phyloP scores from a whole-genome alignment of 2,113 vertebrate species.

The Megaptera novaeangliae region DNA sequence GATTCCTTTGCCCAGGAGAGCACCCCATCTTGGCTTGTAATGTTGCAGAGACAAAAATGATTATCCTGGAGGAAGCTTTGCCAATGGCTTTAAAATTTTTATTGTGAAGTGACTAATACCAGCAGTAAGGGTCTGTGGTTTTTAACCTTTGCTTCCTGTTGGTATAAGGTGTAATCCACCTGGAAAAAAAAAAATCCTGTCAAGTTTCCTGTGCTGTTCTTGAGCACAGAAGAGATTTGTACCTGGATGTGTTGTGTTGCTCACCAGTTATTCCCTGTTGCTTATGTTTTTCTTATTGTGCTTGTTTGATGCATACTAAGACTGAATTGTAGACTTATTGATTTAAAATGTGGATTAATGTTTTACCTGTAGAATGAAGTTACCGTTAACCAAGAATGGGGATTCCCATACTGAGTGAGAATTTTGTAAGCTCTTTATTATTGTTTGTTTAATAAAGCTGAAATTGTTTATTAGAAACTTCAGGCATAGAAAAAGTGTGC shows the following conservation, averaged over 20 bases:
- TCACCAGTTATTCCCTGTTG: not conserved
- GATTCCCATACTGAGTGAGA: not conserved
- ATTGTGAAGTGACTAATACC: slow-evolving; percentile 61
- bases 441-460: slow-evolving; percentile 19
- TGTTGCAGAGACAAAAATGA: slow-evolving; percentile 74
- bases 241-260: not conserved
- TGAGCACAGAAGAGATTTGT: slow-evolving; percentile 4
- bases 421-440: not conserved
- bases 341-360: not conserved
- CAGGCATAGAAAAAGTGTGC: not conserved
- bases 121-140: slow-evolving; percentile 33
- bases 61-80: slow-evolving; percentile 78
- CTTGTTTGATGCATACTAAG: not conserved
- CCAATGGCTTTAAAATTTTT: slow-evolving; percentile 67
- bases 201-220: slow-evolving; percentile 7
- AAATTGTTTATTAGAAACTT: not conserved
- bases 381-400: not conserved
- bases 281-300: not conserved
- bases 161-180: not conserved
- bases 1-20: slow-evolving; percentile 67
- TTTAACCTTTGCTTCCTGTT: slow-evolving; percentile 37
- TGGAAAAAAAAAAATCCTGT: not conserved
- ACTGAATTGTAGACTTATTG: not conserved
- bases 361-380: slow-evolving; percentile 1
- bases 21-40: slow-evolving; percentile 65